Evolutionary conservation across 1,140 invertebrate species (phyloP), one percentile per base, ranked within the genome.

Genomic region (Schlechtendalia chinensis): DNA sequence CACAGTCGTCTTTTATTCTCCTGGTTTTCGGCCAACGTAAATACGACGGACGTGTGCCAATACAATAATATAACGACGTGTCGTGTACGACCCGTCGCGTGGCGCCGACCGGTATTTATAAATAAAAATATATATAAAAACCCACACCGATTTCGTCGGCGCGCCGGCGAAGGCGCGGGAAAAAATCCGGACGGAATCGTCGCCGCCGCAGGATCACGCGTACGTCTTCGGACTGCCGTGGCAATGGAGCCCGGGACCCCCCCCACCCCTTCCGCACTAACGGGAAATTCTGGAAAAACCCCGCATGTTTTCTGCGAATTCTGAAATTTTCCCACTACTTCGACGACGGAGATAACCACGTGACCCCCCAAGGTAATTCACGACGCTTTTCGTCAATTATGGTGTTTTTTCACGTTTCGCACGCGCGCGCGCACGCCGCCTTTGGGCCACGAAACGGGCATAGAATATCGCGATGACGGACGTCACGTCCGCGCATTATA

Each of bases 1-100:
- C n/a, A n/a, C n/a, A n/a, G n/a, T n/a, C n/a, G n/a, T 53, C 16
- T 54, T 45, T 69, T 39, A 11, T 19, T 24, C 22, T 69, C 67
- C 67, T 69, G 67, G 67, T 69, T 69, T 69, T 69, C 45, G 80
- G 24, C 59, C 59, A 65, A 63, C 50, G 22, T 67, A 81, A 77
- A 79, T 77, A 81, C 39, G 22, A 69, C 67, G 14, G 45, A 69
- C 45, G 67, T 69, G 67, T 69, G 65, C 65, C 65, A 69, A 69
- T 45, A 67, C 65, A 69, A 69, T 50, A 50, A 50, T 11, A 50
- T 39, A 39, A 39, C 27, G 16, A 59, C n/a, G 24, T 12, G 58
- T 14, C 58, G 19, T n/a, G 54, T n/a, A n/a, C 22, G 16, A 39
- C 32, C 8, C n/a, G 22, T 45, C 32, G n/a, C n/a, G 65, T 69